phyloP scores from a whole-genome alignment of 2,888 invertebrate genomes.

The Agrotis puta region DNA sequence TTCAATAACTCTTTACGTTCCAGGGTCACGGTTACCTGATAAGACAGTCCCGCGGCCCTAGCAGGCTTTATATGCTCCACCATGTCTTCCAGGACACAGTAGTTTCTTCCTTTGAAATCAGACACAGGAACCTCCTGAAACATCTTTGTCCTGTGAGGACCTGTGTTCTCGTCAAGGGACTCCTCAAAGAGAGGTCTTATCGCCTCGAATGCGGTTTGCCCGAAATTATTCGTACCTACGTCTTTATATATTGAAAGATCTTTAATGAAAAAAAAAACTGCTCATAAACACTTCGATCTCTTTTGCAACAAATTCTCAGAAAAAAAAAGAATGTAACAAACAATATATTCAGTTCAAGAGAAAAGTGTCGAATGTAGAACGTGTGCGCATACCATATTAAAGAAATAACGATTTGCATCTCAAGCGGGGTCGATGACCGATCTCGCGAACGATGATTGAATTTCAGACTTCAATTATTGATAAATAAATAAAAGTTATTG shows the following conservation, averaged over 20 bases:
- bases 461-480: slow-evolving; percentile 66
- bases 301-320: slow-evolving; percentile 30
- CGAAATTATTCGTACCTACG: too few relatives aligned
- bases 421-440: slow-evolving; percentile 60
- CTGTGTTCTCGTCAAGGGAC: too few relatives aligned
- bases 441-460: slow-evolving; percentile 56
- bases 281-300: slow-evolving; percentile 29
- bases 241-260: neutral
- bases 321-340: slow-evolving; percentile 31
- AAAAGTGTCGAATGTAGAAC: slow-evolving; percentile 54
- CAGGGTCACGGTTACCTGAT: too few relatives aligned
- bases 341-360: slow-evolving; percentile 34
- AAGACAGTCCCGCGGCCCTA: too few relatives aligned
- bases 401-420: slow-evolving; percentile 55
- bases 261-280: neutral
- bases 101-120: too few relatives aligned
- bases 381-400: slow-evolving; percentile 49
- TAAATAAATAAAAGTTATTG: slow-evolving; percentile 67
- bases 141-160: too few relatives aligned
- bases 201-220: too few relatives aligned
- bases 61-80: too few relatives aligned
- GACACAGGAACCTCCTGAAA: too few relatives aligned
- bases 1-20: too few relatives aligned
- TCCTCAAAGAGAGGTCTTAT: too few relatives aligned
- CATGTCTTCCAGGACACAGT: too few relatives aligned